Conservation (phyloP, 2,888 invertebrate genomes). For the Gibbula magus region DNA sequence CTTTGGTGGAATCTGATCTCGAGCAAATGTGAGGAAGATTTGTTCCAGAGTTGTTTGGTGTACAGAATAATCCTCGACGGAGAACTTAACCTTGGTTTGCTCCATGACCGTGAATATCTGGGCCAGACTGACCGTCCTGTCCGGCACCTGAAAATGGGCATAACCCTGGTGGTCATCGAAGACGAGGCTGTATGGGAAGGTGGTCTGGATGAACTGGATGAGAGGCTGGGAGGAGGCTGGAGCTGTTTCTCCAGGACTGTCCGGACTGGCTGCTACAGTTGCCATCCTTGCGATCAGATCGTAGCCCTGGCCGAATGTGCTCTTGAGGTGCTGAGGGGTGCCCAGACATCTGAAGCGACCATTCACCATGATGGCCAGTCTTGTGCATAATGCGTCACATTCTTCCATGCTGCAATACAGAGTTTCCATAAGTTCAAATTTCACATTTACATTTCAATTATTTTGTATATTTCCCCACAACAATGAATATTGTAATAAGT, state of each 20-base stretch:
- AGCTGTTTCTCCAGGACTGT: not conserved
- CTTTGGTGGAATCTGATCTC: conserved; percentile 58
- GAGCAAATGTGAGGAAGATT: conserved; percentile 77
- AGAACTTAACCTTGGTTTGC: conserved; percentile 54
- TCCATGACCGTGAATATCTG: conserved; percentile 73
- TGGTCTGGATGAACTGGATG: conserved; percentile 75
- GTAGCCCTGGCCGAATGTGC: conserved; percentile 83
- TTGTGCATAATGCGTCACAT: conserved; percentile 87
- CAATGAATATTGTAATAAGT: not conserved
- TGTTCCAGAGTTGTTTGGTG: conserved; percentile 74
- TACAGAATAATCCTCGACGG: conserved; percentile 73
- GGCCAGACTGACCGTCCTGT: conserved; percentile 67
- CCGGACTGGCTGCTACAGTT: conserved; percentile 4
- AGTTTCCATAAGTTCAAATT: no score
- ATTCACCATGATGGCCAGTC: conserved; percentile 85
- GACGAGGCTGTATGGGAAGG: conserved; percentile 79
- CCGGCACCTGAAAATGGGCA: conserved; percentile 67
- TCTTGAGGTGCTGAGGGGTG: conserved; percentile 83
- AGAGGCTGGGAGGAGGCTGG: conserved; percentile 46
- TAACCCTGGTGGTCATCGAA: conserved; percentile 82
- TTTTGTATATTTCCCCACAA: not conserved
- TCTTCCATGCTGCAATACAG: conserved; percentile 85
- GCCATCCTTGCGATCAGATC: conserved; percentile 78
- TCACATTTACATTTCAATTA: not conserved
- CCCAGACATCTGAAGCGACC: conserved; percentile 86